These are phyloP conservation scores for Epirrhoe alternata DNA, from an alignment of 2,888 invertebrate species.

Conservation along the genomic window DNA sequence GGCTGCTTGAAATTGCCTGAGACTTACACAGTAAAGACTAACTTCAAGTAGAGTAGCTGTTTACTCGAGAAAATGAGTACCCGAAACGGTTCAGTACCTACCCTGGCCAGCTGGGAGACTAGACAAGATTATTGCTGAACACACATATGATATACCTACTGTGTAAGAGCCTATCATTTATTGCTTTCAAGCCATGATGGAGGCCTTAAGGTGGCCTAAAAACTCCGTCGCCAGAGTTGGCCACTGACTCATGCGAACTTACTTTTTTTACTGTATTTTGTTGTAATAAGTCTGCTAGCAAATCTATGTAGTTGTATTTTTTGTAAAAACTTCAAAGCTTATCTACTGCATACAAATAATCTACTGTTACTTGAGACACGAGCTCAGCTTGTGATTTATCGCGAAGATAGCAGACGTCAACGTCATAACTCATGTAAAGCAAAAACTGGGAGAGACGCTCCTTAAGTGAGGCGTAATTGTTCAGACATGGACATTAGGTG, in stretches of 20 bases:
- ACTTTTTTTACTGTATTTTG: too few species aligned
- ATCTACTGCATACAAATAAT: constrained; percentile 25
- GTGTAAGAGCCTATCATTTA: too few species aligned
- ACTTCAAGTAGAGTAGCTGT: constrained; percentile 9
- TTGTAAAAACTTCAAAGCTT: background rate
- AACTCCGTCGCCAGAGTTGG: too few species aligned
- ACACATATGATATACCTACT: too few species aligned
- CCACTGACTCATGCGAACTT: too few species aligned
- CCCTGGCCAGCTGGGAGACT: too few species aligned
- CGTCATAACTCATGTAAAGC: constrained; percentile 70
- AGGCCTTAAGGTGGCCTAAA: too few species aligned
- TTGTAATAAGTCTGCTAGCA: too few species aligned
- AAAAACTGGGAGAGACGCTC: constrained; percentile 66
- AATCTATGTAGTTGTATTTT: background rate
- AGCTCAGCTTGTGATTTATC: constrained; percentile 65
- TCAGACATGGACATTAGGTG: constrained; percentile 56
- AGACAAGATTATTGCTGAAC: too few species aligned
- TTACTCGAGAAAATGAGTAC: too few species aligned
- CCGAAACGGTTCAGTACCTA: too few species aligned
- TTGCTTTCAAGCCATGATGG: too few species aligned
- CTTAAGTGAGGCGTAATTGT: constrained; percentile 65
- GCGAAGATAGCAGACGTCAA: constrained; percentile 65
- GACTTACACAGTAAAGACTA: constrained; percentile 32
- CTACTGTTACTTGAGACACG: constrained; percentile 28
- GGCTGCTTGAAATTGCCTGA: constrained; percentile 52